Evolutionary conservation across 2,797 vertebrate species (phyloP).

Genomic region (Eleutherodactylus coqui): DNA sequence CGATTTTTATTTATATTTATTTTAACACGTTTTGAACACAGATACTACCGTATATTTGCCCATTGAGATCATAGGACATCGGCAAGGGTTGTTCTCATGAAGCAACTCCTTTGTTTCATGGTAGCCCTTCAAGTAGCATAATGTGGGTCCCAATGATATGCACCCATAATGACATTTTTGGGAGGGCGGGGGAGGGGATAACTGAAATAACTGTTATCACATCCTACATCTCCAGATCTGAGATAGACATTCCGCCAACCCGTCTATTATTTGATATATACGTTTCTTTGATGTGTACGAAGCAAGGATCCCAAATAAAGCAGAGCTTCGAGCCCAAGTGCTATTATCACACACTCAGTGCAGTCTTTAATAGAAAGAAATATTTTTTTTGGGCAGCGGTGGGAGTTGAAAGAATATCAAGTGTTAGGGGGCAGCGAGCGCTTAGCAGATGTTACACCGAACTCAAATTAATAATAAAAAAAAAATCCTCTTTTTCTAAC

Average conservation of each 20-base stretch:
- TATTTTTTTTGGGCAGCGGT: slow-evolving; percentile 80
- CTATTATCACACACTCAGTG: slow-evolving; percentile 69
- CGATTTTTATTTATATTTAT: no score
- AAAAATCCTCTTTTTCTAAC: slow-evolving; percentile 68
- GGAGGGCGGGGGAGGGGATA: not conserved
- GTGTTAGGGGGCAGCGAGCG: slow-evolving; percentile 75
- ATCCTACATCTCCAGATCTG: slow-evolving; percentile 21
- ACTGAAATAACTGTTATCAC: not conserved
- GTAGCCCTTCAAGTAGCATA: no score
- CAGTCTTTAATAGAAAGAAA: slow-evolving; percentile 74
- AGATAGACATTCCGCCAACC: slow-evolving; percentile 51
- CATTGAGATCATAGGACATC: no score
- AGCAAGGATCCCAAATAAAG: slow-evolving; percentile 62
- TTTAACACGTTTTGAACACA: no score
- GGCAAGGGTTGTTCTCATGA: no score
- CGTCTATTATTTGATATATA: slow-evolving; percentile 53
- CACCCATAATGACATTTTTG: not conserved
- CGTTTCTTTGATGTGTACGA: slow-evolving; percentile 59
- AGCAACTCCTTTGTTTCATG: no score
- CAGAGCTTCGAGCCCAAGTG: slow-evolving; percentile 64
- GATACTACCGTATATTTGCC: no score
- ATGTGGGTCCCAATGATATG: not conserved
- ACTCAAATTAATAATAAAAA: slow-evolving; percentile 69
- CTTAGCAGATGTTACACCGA: slow-evolving; percentile 83
- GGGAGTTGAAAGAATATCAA: slow-evolving; percentile 72